Evolutionary conservation across 1,140 invertebrate species (phyloP).

Genomic region (Lithobius niger): DNA sequence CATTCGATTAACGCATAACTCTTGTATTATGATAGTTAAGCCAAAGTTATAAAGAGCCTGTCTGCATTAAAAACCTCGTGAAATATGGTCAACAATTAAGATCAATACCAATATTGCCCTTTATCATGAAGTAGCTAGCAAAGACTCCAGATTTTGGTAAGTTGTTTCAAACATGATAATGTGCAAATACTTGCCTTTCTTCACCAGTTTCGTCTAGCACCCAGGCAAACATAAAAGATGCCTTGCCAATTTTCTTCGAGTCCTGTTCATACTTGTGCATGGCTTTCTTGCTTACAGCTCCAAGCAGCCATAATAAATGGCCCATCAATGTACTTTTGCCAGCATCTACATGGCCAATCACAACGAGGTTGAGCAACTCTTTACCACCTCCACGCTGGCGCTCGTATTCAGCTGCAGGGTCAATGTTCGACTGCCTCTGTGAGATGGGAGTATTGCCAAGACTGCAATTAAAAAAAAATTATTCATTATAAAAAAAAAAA

Average conservation of each 20-base stretch:
- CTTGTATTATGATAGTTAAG: no score
- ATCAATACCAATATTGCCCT: no score
- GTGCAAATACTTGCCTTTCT: slow-evolving; percentile 52
- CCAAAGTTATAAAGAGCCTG: no score
- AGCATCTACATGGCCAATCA: slow-evolving; percentile 97
- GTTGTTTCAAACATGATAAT: background rate
- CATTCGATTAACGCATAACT: no score
- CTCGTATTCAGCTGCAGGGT: slow-evolving; percentile 43
- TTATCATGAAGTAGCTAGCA: no score
- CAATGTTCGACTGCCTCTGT: slow-evolving; percentile 35
- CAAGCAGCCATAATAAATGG: slow-evolving; percentile 75
- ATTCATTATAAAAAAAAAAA: no score
- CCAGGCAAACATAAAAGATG: slow-evolving; percentile 98
- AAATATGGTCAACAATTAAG: no score
- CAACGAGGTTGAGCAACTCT: slow-evolving; percentile 81
- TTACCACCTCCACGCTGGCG: slow-evolving; percentile 53
- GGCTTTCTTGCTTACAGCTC: slow-evolving; percentile 72
- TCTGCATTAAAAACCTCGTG: no score
- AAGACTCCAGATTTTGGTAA: no score
- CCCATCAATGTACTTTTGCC: slow-evolving; percentile 98
- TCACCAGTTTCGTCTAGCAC: slow-evolving; percentile 98
- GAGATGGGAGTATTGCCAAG: no score
- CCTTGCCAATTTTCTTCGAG: slow-evolving; percentile 93
- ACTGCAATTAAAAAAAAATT: slow-evolving; percentile 5
- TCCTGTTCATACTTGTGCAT: slow-evolving; percentile 98